Conservation (phyloP, 2,797 vertebrate genomes). For the Paratrypauchen microcephalus region DNA sequence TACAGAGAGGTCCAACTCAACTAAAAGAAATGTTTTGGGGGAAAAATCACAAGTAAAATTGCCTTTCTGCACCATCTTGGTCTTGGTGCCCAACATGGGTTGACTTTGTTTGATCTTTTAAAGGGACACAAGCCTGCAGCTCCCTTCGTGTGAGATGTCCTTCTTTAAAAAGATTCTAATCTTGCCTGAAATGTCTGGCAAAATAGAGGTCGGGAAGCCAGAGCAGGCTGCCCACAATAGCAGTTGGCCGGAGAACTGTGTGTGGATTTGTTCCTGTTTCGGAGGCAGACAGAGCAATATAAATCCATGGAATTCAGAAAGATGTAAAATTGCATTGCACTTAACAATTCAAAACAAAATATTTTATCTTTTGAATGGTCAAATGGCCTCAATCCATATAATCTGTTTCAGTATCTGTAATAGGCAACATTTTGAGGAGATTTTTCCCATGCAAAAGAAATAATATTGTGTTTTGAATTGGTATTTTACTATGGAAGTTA, state of each 20-base stretch:
- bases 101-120: slow-evolving; percentile 73
- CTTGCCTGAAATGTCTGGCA: slow-evolving; percentile 70
- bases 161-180: slow-evolving; percentile 76
- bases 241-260: slow-evolving; percentile 55
- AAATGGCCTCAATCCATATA: too few relatives aligned
- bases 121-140: slow-evolving; percentile 72
- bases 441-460: too few relatives aligned
- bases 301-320: slow-evolving; percentile 12
- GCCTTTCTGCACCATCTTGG: slow-evolving; percentile 58
- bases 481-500: too few relatives aligned
- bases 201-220: slow-evolving; percentile 72
- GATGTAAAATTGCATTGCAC: neutral
- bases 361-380: too few relatives aligned
- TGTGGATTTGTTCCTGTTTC: slow-evolving; percentile 54
- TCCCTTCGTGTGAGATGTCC: slow-evolving; percentile 68
- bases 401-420: too few relatives aligned
- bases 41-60: slow-evolving; percentile 53
- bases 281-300: slow-evolving; percentile 39
- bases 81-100: slow-evolving; percentile 55
- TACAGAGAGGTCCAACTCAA: slow-evolving; percentile 26
- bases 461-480: too few relatives aligned
- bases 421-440: too few relatives aligned
- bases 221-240: slow-evolving; percentile 63
- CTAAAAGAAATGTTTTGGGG: slow-evolving; percentile 45
- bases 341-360: too few relatives aligned